Conservation (phyloP, 2,797 vertebrate genomes). For the Gadopsis marmoratus region DNA sequence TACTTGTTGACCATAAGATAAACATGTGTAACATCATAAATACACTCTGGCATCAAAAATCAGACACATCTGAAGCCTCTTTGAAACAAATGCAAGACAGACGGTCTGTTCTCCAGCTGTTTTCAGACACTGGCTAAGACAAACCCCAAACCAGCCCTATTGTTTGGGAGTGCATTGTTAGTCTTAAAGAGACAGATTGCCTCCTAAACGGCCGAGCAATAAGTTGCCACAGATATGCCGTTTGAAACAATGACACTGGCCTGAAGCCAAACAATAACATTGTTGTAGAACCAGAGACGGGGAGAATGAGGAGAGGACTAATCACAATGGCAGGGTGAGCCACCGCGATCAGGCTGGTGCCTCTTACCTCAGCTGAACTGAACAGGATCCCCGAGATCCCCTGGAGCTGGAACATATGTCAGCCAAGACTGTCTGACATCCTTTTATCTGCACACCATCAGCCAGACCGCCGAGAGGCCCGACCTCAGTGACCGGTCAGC, state of each 20-base stretch:
- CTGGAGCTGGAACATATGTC: slow-evolving; percentile 38
- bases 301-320: slow-evolving; percentile 10
- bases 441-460: slow-evolving; percentile 77
- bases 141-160: slow-evolving; percentile 1
- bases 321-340: slow-evolving; percentile 26
- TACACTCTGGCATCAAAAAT: background rate
- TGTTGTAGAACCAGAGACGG: slow-evolving; percentile 20
- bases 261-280: slow-evolving; percentile 42
- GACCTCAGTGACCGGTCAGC: slow-evolving; percentile 57
- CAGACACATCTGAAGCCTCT: background rate
- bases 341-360: slow-evolving; percentile 18
- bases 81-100: background rate
- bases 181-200: slow-evolving; percentile 22
- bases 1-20: background rate
- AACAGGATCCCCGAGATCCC: slow-evolving; percentile 31
- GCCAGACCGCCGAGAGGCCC: slow-evolving; percentile 57
- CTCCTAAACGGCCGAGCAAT: slow-evolving; percentile 11
- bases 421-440: slow-evolving; percentile 66
- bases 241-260: slow-evolving; percentile 36
- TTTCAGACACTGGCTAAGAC: background rate
- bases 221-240: slow-evolving; percentile 21
- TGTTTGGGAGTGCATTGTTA: slow-evolving; percentile 30
- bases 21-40: slow-evolving; percentile 1
- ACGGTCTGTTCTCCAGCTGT: background rate
- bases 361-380: slow-evolving; percentile 42